These are phyloP conservation scores for Zelleria hepariella DNA, from an alignment of 2,888 invertebrate genomes.

Conservation along the genomic window DNA sequence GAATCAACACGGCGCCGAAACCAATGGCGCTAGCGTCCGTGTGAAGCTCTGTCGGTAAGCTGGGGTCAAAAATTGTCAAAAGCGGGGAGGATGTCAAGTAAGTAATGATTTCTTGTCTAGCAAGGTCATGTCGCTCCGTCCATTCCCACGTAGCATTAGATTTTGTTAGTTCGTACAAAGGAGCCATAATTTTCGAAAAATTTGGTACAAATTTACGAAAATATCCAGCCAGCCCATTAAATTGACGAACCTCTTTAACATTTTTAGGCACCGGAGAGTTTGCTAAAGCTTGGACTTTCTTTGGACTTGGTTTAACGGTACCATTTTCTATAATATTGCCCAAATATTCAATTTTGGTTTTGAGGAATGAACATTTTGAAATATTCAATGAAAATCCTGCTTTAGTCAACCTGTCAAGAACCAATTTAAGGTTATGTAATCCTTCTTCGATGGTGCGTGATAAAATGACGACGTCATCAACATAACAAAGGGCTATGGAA, in stretches of 20 bases:
- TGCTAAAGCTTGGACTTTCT: slow-evolving; percentile 8
- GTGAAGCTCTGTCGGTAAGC: slow-evolving; percentile 12
- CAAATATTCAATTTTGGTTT: background rate
- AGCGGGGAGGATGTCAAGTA: slow-evolving; percentile 10
- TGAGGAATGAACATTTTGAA: background rate
- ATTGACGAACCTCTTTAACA: background rate
- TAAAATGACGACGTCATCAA: slow-evolving; percentile 21
- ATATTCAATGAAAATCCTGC: background rate
- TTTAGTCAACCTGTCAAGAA: background rate
- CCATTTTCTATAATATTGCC: slow-evolving; percentile 8
- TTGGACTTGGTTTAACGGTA: slow-evolving; percentile 11
- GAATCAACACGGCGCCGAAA: slow-evolving; percentile 11
- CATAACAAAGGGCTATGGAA: background rate
- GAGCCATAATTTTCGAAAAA: background rate
- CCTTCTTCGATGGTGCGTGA: background rate
- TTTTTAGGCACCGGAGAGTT: background rate
- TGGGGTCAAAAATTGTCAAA: slow-evolving; percentile 12
- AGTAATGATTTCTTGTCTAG: slow-evolving; percentile 6
- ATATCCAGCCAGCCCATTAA: background rate
- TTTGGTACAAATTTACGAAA: background rate
- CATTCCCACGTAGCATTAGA: slow-evolving; percentile 10
- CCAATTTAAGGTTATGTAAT: background rate
- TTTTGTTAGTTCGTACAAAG: slow-evolving; percentile 3
- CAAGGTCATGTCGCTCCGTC: slow-evolving; percentile 8
- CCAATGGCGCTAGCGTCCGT: slow-evolving; percentile 16